These are phyloP conservation scores for Bubalus kerabau DNA, from an alignment of 2,113 vertebrate genomes.

Conservation along the genomic window DNA sequence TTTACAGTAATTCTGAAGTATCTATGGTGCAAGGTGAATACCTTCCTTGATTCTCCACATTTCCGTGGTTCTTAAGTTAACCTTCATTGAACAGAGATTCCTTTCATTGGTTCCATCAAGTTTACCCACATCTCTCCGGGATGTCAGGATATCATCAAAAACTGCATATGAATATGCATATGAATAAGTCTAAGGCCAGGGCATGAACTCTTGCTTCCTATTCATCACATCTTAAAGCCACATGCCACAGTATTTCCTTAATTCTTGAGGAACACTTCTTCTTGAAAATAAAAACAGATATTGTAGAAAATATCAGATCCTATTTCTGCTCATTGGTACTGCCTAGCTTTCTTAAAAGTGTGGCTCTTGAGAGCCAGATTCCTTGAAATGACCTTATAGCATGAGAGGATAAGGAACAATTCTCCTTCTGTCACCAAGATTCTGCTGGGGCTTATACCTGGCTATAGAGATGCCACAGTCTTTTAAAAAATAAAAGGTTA, in stretches of 20 bases:
- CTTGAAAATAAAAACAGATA: not conserved
- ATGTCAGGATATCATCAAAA: not conserved
- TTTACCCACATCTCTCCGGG: not conserved
- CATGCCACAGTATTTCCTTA: not conserved
- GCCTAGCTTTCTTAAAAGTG: not conserved
- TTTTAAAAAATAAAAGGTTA: conserved; percentile 37
- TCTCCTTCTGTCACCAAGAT: not conserved
- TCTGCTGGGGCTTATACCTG: conserved; percentile 34
- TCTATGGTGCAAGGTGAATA: not conserved
- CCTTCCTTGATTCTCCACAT: not conserved
- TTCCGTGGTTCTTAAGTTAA: not conserved
- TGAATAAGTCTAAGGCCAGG: not conserved
- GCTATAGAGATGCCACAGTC: not conserved
- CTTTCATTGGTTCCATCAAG: not conserved
- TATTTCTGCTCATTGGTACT: not conserved
- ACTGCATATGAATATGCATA: not conserved
- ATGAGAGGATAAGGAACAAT: conserved; percentile 18
- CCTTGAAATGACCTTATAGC: conserved; percentile 23
- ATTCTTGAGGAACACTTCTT: not conserved
- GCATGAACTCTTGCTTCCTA: not conserved
- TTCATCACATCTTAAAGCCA: not conserved
- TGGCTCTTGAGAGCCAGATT: not conserved
- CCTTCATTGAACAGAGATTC: not conserved
- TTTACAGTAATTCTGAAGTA: not conserved
- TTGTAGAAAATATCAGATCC: not conserved